phyloP scores from a whole-genome alignment of 2,113 vertebrate genomes.

The Isurus oxyrinchus region DNA sequence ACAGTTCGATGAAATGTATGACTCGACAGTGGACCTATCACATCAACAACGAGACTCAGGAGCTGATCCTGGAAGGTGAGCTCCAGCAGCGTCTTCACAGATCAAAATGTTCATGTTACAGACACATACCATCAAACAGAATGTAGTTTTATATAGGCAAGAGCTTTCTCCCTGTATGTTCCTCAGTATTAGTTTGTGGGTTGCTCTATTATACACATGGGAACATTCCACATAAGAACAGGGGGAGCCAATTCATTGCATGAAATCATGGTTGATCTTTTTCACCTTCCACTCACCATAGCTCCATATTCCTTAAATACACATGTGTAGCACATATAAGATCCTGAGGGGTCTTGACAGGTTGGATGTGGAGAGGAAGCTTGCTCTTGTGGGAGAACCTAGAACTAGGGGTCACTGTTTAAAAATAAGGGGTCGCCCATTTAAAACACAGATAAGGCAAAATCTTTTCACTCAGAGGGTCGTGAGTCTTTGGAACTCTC shows the following conservation, averaged over 20 bases:
- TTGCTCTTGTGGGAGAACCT: too few relatives aligned
- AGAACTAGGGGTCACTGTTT: too few relatives aligned
- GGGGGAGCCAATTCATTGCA: not conserved
- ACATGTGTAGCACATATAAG: too few relatives aligned
- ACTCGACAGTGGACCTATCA: constrained; percentile 53
- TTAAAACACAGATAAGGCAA: too few relatives aligned
- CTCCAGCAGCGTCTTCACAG: not conserved
- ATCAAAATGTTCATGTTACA: too few relatives aligned
- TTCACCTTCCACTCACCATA: too few relatives aligned
- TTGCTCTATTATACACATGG: not conserved
- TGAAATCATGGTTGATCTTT: not conserved
- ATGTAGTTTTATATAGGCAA: not conserved
- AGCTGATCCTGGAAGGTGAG: constrained; percentile 54
- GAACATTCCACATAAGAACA: not conserved
- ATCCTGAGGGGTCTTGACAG: too few relatives aligned
- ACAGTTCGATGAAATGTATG: constrained; percentile 50
- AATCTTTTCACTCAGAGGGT: too few relatives aligned
- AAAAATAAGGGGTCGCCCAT: too few relatives aligned
- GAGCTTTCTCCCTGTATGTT: not conserved
- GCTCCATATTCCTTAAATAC: not conserved
- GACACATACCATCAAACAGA: not conserved
- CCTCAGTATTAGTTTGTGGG: not conserved
- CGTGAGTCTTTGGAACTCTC: too few relatives aligned
- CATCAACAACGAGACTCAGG: constrained; percentile 44
- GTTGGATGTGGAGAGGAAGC: too few relatives aligned